Evolutionary conservation across 2,888 invertebrate genomes (phyloP).

Genomic region (Rhodophaea formosa): DNA sequence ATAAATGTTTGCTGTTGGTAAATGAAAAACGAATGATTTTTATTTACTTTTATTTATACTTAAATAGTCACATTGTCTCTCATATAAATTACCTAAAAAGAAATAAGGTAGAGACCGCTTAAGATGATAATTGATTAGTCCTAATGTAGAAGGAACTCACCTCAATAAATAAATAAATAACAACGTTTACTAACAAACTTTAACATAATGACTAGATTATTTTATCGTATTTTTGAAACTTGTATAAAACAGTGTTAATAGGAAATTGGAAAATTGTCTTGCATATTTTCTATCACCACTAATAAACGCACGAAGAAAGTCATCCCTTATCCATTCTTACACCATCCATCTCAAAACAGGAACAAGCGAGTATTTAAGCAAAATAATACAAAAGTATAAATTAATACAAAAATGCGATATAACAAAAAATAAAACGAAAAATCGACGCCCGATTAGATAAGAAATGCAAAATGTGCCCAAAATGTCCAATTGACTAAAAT

Average conservation of each 20-base stretch:
- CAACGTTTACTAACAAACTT: conserved; percentile 67
- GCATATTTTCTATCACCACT: conserved; percentile 56
- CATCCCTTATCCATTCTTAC: conserved; percentile 55
- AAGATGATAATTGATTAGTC: conserved; percentile 52
- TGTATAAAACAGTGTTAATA: conserved; percentile 67
- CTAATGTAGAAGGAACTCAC: conserved; percentile 65
- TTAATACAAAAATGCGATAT: conserved; percentile 67
- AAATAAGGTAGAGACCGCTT: conserved; percentile 61
- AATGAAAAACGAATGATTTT: conserved; percentile 36
- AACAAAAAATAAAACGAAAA: conserved; percentile 50
- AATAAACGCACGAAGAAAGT: conserved; percentile 63
- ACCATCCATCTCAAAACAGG: conserved; percentile 66
- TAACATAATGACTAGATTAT: conserved; percentile 74
- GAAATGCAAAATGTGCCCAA: conserved; percentile 79
- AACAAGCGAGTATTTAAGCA: conserved; percentile 70
- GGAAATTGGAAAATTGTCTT: conserved; percentile 69
- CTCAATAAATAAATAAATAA: conserved; percentile 57
- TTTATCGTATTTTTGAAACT: conserved; percentile 55
- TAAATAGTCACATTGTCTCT: conserved; percentile 68
- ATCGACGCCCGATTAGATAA: conserved; percentile 69
- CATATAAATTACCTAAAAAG: conserved; percentile 61
- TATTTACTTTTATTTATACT: conserved; percentile 51
- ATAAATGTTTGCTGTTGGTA: too few species aligned
- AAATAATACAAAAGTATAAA: conserved; percentile 56
- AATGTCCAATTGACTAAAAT: conserved; percentile 63